Base-by-base conservation (phyloP, 1,140 invertebrate genomes). In the Phenacoccus solenopsis region DNA sequence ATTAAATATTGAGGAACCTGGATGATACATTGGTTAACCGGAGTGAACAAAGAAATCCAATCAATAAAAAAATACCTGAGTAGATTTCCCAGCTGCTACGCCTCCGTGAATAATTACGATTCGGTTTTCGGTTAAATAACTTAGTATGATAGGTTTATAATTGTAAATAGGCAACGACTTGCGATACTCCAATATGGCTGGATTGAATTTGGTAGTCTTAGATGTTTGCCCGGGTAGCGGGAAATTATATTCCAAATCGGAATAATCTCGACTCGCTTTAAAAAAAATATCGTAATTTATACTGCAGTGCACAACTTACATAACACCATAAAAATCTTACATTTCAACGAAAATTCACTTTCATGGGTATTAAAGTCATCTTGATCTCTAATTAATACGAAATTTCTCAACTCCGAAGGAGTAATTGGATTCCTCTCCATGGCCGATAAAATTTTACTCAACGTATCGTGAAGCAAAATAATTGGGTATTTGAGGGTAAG, bases 1-100 rank as follows among this genome's bases (percentile, higher is more conserved):
- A 98, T 78, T 71, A 98, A 86, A 76, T 90, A 92, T 76, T 98
- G 94, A 0, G 93, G 92, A 16, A 96, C 80, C 82, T 83, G 59
- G 22, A 25, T 10, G n/a, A 59, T 59, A 38, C n/a, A 38, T 38
- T 9, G 21, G 16, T 59, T 9, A 4, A 27, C 10, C 59, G 4
- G 25, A 24, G 21, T 25, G 20, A 64, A 22, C 25, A 25, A 10
- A 10, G 10, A 5, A 64, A 10, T 20, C 9, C 59, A 22, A 22
- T 64, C 3, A 20, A 64, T 24, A 22, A 16, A 5, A 64, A 38
- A 20, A 10, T 24, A 64, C 59, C 21, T 64, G 59, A 64, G 59
- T 64, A 9, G 59, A 64, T 27, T 64, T 64, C 3, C 59, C 59
- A 10, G 59, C 22, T 5, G 59, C 59, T 5, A 64, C 59, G 5